Conservation (phyloP, 2,888 invertebrate species). For the Ommatoiulus sabulosus region DNA sequence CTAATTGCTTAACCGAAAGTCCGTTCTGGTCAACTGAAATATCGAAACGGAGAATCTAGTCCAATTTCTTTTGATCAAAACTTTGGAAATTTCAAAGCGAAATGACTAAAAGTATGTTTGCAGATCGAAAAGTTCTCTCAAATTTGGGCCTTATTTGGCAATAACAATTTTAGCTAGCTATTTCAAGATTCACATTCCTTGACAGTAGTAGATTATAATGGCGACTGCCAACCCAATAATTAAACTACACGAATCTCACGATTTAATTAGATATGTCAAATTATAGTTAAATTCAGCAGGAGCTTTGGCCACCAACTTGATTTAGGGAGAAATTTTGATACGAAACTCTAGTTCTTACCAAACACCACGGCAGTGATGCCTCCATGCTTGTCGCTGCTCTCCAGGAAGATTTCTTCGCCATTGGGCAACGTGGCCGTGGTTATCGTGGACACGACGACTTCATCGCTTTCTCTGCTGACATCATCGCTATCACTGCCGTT, state of each 20-base stretch:
- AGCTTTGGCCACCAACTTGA: background rate
- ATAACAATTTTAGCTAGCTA: too few relatives aligned
- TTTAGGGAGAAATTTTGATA: background rate
- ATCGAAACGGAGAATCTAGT: background rate
- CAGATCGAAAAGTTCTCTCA: too few relatives aligned
- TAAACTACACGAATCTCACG: too few relatives aligned
- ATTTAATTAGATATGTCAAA: too few relatives aligned
- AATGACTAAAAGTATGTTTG: too few relatives aligned
- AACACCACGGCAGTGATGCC: background rate
- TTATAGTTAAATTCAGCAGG: too few relatives aligned
- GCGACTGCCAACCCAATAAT: too few relatives aligned
- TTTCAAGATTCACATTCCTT: too few relatives aligned
- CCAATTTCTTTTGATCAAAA: background rate
- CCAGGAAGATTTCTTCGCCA: slow-evolving; percentile 8
- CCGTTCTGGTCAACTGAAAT: slow-evolving; percentile 13
- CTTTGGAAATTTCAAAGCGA: background rate
- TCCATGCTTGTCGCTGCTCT: background rate
- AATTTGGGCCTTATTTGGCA: too few relatives aligned
- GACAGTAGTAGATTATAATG: background rate
- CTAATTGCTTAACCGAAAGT: background rate
- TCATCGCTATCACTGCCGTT: background rate
- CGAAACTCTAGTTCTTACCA: background rate
- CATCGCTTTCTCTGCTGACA: background rate
- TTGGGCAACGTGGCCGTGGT: slow-evolving; percentile 9
- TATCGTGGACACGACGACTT: background rate